Conservation (phyloP, 2,113 vertebrate species). For the Gymnorhina tibicen region DNA sequence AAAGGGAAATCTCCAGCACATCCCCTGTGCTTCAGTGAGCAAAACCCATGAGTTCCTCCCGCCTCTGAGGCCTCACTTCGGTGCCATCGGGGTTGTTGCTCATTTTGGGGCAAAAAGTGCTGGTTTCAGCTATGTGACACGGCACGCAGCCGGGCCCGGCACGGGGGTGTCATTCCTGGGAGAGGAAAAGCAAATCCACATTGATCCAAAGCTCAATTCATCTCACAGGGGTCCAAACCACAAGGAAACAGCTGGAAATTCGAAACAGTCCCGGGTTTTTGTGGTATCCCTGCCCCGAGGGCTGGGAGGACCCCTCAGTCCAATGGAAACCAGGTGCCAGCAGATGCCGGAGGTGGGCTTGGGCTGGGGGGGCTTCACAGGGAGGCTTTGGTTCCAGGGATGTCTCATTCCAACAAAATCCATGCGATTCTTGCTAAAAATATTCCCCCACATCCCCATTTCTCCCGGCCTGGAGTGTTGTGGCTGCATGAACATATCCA, state of each 20-base stretch:
- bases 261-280: neutral
- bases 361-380: neutral
- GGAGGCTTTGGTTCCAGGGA: neutral
- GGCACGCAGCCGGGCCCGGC: fast-evolving
- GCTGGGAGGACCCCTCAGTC: neutral
- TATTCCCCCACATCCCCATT: neutral
- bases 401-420: neutral
- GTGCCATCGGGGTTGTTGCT: fast-evolving
- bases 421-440: neutral
- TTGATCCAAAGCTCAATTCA: fast-evolving
- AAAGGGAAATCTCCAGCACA: neutral
- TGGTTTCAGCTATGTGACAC: fast-evolving
- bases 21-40: fast-evolving
- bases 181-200: neutral
- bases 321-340: neutral
- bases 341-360: neutral
- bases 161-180: fast-evolving
- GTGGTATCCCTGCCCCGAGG: neutral
- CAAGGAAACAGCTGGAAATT: neutral
- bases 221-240: neutral
- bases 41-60: neutral
- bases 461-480: fast-evolving
- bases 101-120: fast-evolving
- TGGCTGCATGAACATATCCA: neutral
- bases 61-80: fast-evolving